These are phyloP conservation scores for Isotomurus palustris DNA, from an alignment of 2,888 invertebrate genomes.

Conservation along the genomic window DNA sequence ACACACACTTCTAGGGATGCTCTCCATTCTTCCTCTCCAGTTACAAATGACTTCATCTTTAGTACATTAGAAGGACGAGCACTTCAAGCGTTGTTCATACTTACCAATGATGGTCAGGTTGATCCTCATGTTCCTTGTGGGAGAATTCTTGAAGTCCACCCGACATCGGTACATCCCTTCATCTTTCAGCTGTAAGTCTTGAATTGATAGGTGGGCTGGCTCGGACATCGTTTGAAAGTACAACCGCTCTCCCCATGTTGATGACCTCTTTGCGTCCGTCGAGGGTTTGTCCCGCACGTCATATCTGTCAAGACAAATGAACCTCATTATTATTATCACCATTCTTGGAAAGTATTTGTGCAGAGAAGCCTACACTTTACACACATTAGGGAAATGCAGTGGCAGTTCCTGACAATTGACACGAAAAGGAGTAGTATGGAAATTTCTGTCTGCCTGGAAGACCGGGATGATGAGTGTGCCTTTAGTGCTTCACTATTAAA, in stretches of 20 bases:
- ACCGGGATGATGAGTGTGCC: too few species aligned
- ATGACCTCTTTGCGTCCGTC: constrained; percentile 44
- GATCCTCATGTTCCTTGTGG: constrained; percentile 78
- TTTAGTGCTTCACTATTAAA: too few species aligned
- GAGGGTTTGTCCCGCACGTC: constrained; percentile 44
- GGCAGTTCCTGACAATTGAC: too few species aligned
- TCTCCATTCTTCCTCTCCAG: not conserved
- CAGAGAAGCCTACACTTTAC: too few species aligned
- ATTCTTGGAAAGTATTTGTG: too few species aligned
- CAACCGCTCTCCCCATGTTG: constrained; percentile 41
- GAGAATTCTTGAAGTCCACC: constrained; percentile 82
- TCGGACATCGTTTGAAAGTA: constrained; percentile 45
- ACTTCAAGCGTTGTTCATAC: constrained; percentile 49
- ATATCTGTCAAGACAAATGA: too few species aligned
- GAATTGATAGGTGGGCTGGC: constrained; percentile 44
- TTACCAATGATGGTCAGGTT: constrained; percentile 84
- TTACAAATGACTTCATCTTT: not conserved
- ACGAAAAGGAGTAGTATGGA: too few species aligned
- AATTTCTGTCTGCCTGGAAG: too few species aligned
- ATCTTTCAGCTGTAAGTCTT: constrained; percentile 38
- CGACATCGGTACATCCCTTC: constrained; percentile 76
- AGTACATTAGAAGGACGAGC: too few species aligned
- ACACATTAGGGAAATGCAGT: too few species aligned
- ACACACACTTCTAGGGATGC: not conserved
- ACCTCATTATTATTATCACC: too few species aligned